Evolutionary conservation across 2,113 vertebrate genomes (phyloP).

Genomic region (Bufo gargarizans): DNA sequence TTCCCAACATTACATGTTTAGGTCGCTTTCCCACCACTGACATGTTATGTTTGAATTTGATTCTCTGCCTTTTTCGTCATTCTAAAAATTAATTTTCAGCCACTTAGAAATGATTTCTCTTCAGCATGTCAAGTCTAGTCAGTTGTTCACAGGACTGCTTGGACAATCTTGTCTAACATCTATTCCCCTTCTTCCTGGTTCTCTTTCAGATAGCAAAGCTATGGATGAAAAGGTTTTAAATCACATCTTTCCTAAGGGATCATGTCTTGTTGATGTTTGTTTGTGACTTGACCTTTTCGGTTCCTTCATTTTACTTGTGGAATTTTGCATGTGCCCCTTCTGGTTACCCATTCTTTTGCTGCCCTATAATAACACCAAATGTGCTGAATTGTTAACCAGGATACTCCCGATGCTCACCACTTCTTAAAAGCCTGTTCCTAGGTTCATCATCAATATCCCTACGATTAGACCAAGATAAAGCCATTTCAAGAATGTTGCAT

Average conservation of each 20-base stretch:
- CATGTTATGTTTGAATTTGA: neutral
- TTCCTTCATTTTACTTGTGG: conserved; percentile 74
- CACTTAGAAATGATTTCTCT: neutral
- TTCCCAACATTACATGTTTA: neutral
- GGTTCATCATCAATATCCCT: conserved; percentile 63
- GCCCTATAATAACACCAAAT: conserved; percentile 67
- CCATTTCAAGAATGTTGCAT: conserved; percentile 40
- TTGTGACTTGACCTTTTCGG: conserved; percentile 73
- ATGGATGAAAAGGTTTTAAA: conserved; percentile 96
- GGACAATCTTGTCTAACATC: conserved; percentile 72
- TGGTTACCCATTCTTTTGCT: conserved; percentile 72
- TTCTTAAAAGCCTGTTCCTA: conserved; percentile 69
- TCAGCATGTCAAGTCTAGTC: conserved; percentile 13
- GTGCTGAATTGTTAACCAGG: conserved; percentile 69
- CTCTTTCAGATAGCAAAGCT: conserved; percentile 92
- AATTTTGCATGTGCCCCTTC: conserved; percentile 76
- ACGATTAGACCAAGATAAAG: conserved; percentile 36
- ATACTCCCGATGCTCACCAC: conserved; percentile 62
- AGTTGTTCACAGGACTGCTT: conserved; percentile 49
- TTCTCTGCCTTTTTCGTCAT: neutral
- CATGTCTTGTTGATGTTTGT: conserved; percentile 75
- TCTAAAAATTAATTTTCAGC: neutral
- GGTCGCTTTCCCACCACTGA: neutral
- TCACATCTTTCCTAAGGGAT: conserved; percentile 71
- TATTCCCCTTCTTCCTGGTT: conserved; percentile 78